These are phyloP conservation scores for Acipenser transmontanus DNA, from an alignment of 2,797 vertebrate genomes.

Conservation along the genomic window DNA sequence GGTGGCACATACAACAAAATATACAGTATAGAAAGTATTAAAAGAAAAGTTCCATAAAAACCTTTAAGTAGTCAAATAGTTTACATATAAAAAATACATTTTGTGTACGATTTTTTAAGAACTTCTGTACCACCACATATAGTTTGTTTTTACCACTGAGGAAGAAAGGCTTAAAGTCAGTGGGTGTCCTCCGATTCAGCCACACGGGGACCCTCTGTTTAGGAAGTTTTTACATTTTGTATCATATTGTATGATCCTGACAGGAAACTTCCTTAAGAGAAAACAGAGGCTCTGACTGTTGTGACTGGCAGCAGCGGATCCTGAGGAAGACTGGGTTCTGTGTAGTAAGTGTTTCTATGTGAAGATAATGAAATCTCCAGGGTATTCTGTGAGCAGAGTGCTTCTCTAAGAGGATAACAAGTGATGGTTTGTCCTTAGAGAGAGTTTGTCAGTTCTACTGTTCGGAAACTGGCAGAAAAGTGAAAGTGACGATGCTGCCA, in stretches of 20 bases:
- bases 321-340: neutral
- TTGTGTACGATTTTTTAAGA: too few species aligned
- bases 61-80: too few species aligned
- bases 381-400: neutral
- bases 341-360: conserved; percentile 3
- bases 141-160: too few species aligned
- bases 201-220: too few species aligned
- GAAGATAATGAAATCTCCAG: conserved; percentile 6
- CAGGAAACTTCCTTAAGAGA: neutral
- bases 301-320: neutral
- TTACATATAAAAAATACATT: too few species aligned
- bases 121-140: too few species aligned
- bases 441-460: neutral
- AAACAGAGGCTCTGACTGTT: neutral
- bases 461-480: neutral
- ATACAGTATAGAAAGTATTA: too few species aligned
- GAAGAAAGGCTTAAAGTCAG: too few species aligned
- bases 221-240: too few species aligned
- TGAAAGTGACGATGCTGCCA: neutral
- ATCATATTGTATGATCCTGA: neutral
- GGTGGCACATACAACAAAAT: too few species aligned
- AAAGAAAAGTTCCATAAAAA: too few species aligned
- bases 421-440: neutral
- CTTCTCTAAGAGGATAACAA: conserved; percentile 7
- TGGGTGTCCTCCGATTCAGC: too few species aligned